These are phyloP conservation scores for Loripinus fragilis DNA, from an alignment of 2,888 invertebrate species.

Conservation along the genomic window DNA sequence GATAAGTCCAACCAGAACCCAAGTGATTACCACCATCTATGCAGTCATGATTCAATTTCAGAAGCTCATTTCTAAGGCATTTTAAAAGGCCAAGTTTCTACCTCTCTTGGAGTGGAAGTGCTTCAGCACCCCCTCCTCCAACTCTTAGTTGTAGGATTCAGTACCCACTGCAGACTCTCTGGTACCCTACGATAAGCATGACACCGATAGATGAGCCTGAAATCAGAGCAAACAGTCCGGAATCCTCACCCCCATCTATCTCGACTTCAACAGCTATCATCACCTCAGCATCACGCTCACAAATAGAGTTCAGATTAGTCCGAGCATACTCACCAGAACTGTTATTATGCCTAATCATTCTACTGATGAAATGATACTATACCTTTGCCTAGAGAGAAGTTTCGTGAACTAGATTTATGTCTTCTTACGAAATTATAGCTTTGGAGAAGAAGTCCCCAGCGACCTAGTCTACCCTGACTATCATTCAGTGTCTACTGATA, in stretches of 20 bases:
- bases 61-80: slow-evolving; percentile 32
- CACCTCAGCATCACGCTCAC: slow-evolving; percentile 4
- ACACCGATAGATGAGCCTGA: neutral
- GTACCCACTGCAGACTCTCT: neutral
- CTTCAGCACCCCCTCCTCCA: too few relatives aligned
- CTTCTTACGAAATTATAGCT: neutral
- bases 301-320: slow-evolving; percentile 1
- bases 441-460: too few relatives aligned
- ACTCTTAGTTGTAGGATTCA: too few relatives aligned
- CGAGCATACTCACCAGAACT: neutral
- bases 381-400: neutral
- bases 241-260: neutral
- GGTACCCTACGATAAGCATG: too few relatives aligned
- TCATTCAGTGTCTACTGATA: slow-evolving; percentile 42
- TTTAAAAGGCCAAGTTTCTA: slow-evolving; percentile 19
- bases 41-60: slow-evolving; percentile 51
- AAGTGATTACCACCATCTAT: slow-evolving; percentile 52
- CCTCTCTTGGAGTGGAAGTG: too few relatives aligned
- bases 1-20: slow-evolving; percentile 57
- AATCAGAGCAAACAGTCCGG: too few relatives aligned
- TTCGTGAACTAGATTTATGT: neutral
- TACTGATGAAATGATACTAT: too few relatives aligned
- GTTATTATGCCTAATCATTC: slow-evolving; percentile 12
- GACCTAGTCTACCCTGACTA: slow-evolving; percentile 37
- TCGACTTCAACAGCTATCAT: too few relatives aligned